Evolutionary conservation across 2,888 invertebrate genomes (phyloP).

Genomic region (Nematopogon swammerdamellus): DNA sequence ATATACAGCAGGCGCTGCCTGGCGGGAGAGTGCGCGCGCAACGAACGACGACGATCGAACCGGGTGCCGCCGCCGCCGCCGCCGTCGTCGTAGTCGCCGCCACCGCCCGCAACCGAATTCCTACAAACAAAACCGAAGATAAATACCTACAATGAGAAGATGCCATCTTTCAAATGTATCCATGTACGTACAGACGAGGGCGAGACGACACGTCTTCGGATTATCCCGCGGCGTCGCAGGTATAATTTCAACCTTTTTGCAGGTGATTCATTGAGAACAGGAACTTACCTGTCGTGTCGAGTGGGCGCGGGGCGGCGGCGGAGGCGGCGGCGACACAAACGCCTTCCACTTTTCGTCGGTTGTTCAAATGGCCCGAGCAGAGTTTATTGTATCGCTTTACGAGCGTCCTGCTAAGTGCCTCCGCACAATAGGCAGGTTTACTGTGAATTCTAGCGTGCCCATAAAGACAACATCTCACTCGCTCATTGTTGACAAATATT

Average conservation of each 20-base stretch:
- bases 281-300: not conserved
- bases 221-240: not conserved
- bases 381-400: not conserved
- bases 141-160: not conserved
- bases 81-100: too few species aligned
- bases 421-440: not conserved
- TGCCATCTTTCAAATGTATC: not conserved
- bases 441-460: conserved; percentile 14
- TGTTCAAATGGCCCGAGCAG: not conserved
- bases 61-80: too few species aligned
- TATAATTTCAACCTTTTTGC: not conserved
- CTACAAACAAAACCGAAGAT: not conserved
- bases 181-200: not conserved
- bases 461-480: conserved; percentile 54
- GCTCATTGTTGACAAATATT: conserved; percentile 57
- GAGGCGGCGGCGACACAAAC: not conserved
- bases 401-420: not conserved
- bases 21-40: not conserved
- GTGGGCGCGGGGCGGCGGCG: too few species aligned
- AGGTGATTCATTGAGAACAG: not conserved
- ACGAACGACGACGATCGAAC: not conserved
- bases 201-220: not conserved
- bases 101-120: not conserved
- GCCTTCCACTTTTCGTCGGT: not conserved
- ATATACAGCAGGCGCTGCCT: not conserved